Percentiles rank a stretch among this genome's conserved stretches.
Evolutionary conservation across 2,888 invertebrate species (phyloP).

Genomic region (Blastobasis adustella): DNA sequence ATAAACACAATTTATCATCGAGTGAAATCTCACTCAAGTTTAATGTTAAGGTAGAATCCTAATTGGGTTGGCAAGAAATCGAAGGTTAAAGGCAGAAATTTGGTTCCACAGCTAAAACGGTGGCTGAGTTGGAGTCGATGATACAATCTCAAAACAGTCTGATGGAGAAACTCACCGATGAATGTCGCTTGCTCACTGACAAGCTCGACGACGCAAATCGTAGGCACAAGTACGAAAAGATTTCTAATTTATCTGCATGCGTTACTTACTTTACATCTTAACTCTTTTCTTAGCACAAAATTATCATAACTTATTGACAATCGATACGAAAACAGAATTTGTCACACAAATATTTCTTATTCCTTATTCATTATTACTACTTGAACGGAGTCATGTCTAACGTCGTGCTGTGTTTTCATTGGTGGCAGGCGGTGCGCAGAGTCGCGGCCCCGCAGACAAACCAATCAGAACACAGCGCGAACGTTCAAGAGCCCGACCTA

Average conservation of each 20-base stretch:
- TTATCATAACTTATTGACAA: too few species aligned
- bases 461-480: conserved; percentile 76
- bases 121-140: conserved; percentile 92
- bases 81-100: conserved; percentile 62
- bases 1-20: neutral
- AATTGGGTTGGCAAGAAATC: neutral
- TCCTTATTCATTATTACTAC: neutral
- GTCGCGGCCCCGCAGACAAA: conserved; percentile 71
- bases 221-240: conserved; percentile 88
- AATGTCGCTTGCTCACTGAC: conserved; percentile 91
- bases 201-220: conserved; percentile 91
- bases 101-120: conserved; percentile 86
- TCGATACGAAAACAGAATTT: neutral
- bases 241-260: conserved; percentile 56
- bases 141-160: conserved; percentile 93
- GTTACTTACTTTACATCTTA: conserved; percentile 18
- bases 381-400: conserved; percentile 32
- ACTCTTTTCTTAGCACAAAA: conserved; percentile 1
- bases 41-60: neutral
- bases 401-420: conserved; percentile 76
- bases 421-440: conserved; percentile 74
- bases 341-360: conserved; percentile 13
- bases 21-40: neutral
- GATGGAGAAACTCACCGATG: conserved; percentile 92
- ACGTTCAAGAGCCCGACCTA: conserved; percentile 50